A percentile compares a stretch with the other conserved stretches of the same genome.
Evolutionary conservation across 2,888 invertebrate species (phyloP).

Genomic region (Pammene fasciana): DNA sequence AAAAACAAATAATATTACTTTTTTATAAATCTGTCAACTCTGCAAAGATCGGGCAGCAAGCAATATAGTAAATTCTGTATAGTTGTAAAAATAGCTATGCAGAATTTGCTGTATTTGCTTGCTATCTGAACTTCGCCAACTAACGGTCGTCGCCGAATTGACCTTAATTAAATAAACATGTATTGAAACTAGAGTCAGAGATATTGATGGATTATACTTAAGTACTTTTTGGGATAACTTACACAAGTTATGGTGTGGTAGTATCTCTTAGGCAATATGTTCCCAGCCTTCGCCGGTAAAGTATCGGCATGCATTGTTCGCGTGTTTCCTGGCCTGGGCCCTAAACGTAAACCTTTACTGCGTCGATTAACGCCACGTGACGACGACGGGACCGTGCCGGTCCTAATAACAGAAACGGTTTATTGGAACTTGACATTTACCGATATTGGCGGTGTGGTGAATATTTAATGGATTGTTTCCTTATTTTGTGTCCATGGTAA

Average conservation of each 20-base stretch:
- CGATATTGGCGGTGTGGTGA: not conserved
- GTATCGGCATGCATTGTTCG: constrained; percentile 34
- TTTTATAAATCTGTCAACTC: no score
- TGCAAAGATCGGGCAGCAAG: no score
- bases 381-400: constrained; percentile 22
- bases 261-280: not conserved
- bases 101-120: no score
- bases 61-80: no score
- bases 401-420: constrained; percentile 20
- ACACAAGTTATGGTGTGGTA: not conserved
- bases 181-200: no score
- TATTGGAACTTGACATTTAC: constrained; percentile 9
- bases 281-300: constrained; percentile 13
- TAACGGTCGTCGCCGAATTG: no score
- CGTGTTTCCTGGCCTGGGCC: constrained; percentile 28
- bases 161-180: no score
- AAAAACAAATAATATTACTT: not conserved
- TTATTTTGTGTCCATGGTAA: not conserved
- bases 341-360: constrained; percentile 39
- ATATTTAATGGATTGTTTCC: not conserved
- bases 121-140: no score
- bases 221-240: no score
- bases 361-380: constrained; percentile 40
- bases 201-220: no score
- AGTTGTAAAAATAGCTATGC: no score